Percentiles rank a stretch among this genome's conserved stretches.
phyloP scores from a whole-genome alignment of 2,888 invertebrate genomes.

The Drosophila infuscata region DNA sequence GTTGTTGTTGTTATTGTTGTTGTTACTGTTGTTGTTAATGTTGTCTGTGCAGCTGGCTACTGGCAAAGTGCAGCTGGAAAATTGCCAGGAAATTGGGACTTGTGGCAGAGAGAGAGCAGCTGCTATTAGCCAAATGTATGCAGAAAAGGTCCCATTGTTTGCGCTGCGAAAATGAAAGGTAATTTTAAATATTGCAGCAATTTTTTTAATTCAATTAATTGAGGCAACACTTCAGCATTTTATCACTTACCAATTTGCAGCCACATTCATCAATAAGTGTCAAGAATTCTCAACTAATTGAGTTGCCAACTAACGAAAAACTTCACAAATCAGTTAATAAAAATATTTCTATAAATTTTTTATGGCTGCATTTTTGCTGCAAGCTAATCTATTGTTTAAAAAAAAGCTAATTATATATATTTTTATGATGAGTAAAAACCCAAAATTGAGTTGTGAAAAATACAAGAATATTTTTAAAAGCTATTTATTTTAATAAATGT shows the following conservation, averaged over 20 bases:
- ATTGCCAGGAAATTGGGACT: slow-evolving; percentile 59
- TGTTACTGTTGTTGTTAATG: slow-evolving; percentile 7
- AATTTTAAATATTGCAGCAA: neutral
- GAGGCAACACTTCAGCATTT: slow-evolving; percentile 2
- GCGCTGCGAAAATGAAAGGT: slow-evolving; percentile 7
- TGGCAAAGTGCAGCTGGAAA: slow-evolving; percentile 52
- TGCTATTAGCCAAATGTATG: slow-evolving; percentile 28
- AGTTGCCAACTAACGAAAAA: neutral
- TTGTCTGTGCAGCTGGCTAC: slow-evolving; percentile 46
- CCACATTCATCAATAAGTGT: neutral
- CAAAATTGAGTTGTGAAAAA: neutral
- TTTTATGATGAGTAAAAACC: neutral
- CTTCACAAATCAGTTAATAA: neutral
- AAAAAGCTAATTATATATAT: neutral
- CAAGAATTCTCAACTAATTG: slow-evolving; percentile 7
- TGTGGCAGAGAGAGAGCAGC: slow-evolving; percentile 33
- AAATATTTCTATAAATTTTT: neutral
- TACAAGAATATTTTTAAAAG: neutral
- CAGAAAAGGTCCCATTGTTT: slow-evolving; percentile 5
- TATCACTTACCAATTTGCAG: neutral
- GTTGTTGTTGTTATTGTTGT: slow-evolving; percentile 2
- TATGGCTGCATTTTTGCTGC: neutral
- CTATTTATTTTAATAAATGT: neutral
- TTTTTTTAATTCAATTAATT: slow-evolving; percentile 5
- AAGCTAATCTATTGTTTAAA: neutral